Evolutionary conservation across 1,140 invertebrate genomes (phyloP), one percentile per base, ranked within the genome.

Genomic region (Brachystomella parvula): DNA sequence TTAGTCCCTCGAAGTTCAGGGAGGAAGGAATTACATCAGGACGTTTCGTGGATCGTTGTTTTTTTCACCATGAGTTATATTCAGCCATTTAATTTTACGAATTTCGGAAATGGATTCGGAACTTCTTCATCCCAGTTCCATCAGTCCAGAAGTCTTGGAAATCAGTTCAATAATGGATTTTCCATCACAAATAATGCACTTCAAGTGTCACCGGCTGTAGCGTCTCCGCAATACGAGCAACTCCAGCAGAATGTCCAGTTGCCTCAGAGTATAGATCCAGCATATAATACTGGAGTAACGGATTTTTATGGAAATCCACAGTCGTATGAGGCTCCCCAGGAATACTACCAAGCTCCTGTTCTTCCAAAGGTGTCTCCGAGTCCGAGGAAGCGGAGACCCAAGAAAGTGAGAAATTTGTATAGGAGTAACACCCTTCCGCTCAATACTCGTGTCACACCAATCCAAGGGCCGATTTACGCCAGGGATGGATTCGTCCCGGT

Each of bases 401-500:
- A 70, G 47, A 70, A 66, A 33, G 56, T 59, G 19, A 53, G 24
- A 24, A 53, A 53, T 26, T 24, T 61, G 1, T 32, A 59, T 12
- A 60, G 65, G 33, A 67, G 61, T 44, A 31, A 1, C 26, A 63
- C 49, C 47, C 17, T 29, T 17, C 47, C 44, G n/a, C 47, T 64
- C 21, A 6, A 64, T 33, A 44, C 62, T 24, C 62, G 69, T n/a
- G 87, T 89, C 30, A 90, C 88, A 28, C 88, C 88, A 15, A 87
- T 90, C 61, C 87, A 89, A 76, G 89, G 89, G 24, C 89, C 89
- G 2, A 88, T 90, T 76, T 84, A 84, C 70, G 72, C 90, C 66
- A 86, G 88, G 76, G 89, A 90, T 77, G 87, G 87, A 66, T 65
- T 47, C 29, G 87, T 89, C 28, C 89, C 89, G 24, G 89, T 92